Conservation (phyloP, 2,113 vertebrate genomes). For the Hemichromis elongatus region DNA sequence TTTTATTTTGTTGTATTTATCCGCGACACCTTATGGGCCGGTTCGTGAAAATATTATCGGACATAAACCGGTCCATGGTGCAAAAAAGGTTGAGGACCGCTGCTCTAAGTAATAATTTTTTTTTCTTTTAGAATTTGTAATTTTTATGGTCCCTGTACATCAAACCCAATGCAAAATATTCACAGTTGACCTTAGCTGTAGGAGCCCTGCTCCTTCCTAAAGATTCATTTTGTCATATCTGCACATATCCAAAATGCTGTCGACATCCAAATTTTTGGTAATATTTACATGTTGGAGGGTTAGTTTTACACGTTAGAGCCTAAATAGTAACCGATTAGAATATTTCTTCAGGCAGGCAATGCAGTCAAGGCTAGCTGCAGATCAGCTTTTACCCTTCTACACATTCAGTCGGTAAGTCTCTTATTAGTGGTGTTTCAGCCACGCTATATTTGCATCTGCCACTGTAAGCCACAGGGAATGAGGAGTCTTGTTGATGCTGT, state of each 20-base stretch:
- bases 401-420: background rate
- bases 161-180: too few species aligned
- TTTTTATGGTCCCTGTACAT: too few species aligned
- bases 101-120: too few species aligned
- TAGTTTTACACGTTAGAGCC: background rate
- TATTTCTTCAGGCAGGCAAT: rapidly evolving
- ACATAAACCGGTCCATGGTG: too few species aligned
- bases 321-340: background rate
- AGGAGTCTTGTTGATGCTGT: background rate
- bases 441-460: rapidly evolving
- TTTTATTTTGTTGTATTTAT: too few species aligned
- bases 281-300: background rate
- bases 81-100: too few species aligned
- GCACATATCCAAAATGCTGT: background rate
- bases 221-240: background rate
- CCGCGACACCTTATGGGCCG: too few species aligned
- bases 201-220: background rate
- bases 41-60: too few species aligned
- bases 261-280: background rate
- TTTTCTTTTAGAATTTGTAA: background rate
- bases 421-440: background rate
- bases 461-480: background rate
- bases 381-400: background rate
- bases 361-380: background rate
- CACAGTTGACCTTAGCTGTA: background rate